phyloP scores from a whole-genome alignment of 2,888 invertebrate species.

The Caenorhabditis sp. region DNA sequence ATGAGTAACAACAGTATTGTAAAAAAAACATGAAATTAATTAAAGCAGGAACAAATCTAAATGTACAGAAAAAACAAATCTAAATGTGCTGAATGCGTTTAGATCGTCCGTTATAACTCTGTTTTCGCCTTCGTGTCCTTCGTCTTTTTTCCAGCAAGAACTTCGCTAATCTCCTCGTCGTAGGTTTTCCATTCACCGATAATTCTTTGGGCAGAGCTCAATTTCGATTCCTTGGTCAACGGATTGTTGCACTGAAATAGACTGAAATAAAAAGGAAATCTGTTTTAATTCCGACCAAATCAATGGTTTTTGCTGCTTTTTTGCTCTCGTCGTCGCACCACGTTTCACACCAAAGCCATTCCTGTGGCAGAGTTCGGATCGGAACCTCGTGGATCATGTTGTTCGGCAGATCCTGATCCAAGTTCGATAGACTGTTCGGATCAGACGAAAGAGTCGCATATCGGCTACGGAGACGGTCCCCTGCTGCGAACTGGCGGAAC shows the following conservation, averaged over 20 bases:
- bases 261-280: too few relatives aligned
- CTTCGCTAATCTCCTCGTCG: conserved; percentile 87
- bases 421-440: conserved; percentile 96
- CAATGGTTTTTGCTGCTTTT: conserved; percentile 93
- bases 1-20: too few relatives aligned
- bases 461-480: conserved; percentile 95
- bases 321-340: conserved; percentile 96
- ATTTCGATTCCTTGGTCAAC: conserved; percentile 96
- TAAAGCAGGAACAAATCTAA: too few relatives aligned
- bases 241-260: conserved; percentile 98
- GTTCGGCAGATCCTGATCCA: conserved; percentile 95
- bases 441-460: conserved; percentile 99
- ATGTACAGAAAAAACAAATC: too few relatives aligned
- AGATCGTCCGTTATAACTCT: too few relatives aligned
- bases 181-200: conserved; percentile 97
- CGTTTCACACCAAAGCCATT: conserved; percentile 99
- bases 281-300: too few relatives aligned
- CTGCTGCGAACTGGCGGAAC: conserved; percentile 96
- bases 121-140: too few relatives aligned
- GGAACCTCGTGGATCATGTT: conserved; percentile 99
- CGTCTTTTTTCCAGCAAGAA: conserved; percentile 1
- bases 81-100: too few relatives aligned
- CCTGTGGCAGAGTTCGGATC: conserved; percentile 97
- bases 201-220: conserved; percentile 95
- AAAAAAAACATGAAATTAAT: too few relatives aligned